Conservation (phyloP, 2,113 vertebrate genomes). For the Pollachius pollachius region DNA sequence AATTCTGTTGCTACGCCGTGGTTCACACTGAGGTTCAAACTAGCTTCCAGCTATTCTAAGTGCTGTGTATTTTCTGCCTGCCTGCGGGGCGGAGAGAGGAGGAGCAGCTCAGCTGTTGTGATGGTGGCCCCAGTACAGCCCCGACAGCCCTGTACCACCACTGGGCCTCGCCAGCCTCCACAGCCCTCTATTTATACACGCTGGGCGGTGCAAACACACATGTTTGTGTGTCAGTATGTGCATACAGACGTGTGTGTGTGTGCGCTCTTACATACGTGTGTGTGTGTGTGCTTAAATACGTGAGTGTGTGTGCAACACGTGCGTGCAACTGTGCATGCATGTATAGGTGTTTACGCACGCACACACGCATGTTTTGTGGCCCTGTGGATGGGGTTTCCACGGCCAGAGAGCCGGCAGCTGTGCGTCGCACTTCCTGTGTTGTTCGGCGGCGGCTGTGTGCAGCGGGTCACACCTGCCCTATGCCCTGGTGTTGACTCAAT, state of each 20-base stretch:
- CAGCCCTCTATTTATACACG: background rate
- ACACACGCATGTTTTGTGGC: too few relatives aligned
- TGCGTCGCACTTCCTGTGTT: background rate
- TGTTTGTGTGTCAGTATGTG: constrained; percentile 19
- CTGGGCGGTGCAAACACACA: background rate
- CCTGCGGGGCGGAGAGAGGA: too few relatives aligned
- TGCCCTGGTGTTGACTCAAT: constrained; percentile 49
- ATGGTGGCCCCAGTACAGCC: too few relatives aligned
- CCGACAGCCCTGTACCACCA: too few relatives aligned
- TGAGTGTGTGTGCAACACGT: constrained; percentile 30
- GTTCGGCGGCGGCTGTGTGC: constrained; percentile 56
- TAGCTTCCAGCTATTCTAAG: background rate
- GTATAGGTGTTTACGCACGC: too few relatives aligned
- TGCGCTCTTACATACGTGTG: constrained; percentile 7
- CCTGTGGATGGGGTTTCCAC: too few relatives aligned
- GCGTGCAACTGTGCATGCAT: background rate
- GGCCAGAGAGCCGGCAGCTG: too few relatives aligned
- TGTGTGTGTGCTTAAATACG: constrained; percentile 13
- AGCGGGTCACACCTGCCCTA: constrained; percentile 51
- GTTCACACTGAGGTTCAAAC: too few relatives aligned
- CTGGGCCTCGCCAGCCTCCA: too few relatives aligned
- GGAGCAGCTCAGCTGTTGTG: too few relatives aligned
- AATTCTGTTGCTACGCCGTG: too few relatives aligned
- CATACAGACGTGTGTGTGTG: background rate
- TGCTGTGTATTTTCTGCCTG: background rate